Evolutionary conservation across 2,888 invertebrate species (phyloP).

Genomic region (Spilosoma lubricipeda): DNA sequence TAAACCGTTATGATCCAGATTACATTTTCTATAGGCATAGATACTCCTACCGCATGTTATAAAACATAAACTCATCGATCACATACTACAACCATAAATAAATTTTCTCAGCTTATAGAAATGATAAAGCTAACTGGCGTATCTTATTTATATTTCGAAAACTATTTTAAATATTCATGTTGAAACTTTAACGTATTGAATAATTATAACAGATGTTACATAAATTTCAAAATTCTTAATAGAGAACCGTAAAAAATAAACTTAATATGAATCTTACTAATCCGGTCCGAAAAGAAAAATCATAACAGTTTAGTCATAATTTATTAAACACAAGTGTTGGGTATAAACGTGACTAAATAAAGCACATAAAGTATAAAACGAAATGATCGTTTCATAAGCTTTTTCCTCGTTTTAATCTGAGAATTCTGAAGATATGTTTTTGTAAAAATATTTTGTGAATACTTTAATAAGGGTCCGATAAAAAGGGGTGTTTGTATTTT

Average conservation of each 20-base stretch:
- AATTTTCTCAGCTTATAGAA: slow-evolving; percentile 17
- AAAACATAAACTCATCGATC: too few species aligned
- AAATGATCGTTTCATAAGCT: slow-evolving; percentile 37
- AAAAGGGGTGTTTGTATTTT: slow-evolving; percentile 80
- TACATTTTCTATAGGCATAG: slow-evolving; percentile 6
- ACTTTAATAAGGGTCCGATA: slow-evolving; percentile 69
- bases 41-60: neutral
- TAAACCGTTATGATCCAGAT: slow-evolving; percentile 44
- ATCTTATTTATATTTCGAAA: neutral
- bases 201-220: slow-evolving; percentile 69
- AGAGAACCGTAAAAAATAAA: slow-evolving; percentile 66
- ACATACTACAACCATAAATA: slow-evolving; percentile 5
- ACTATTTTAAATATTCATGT: slow-evolving; percentile 37
- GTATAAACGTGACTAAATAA: slow-evolving; percentile 72
- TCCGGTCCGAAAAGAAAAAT: slow-evolving; percentile 71
- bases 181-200: slow-evolving; percentile 64
- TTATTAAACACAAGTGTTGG: slow-evolving; percentile 71
- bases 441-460: slow-evolving; percentile 77
- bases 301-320: slow-evolving; percentile 70
- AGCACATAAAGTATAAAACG: slow-evolving; percentile 59
- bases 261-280: slow-evolving; percentile 66
- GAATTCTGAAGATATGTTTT: slow-evolving; percentile 56
- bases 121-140: neutral
- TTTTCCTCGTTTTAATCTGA: slow-evolving; percentile 51
- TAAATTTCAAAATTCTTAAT: slow-evolving; percentile 62